phyloP scores from a whole-genome alignment of 2,797 vertebrate genomes.

The Chaetophractus vellerosus region DNA sequence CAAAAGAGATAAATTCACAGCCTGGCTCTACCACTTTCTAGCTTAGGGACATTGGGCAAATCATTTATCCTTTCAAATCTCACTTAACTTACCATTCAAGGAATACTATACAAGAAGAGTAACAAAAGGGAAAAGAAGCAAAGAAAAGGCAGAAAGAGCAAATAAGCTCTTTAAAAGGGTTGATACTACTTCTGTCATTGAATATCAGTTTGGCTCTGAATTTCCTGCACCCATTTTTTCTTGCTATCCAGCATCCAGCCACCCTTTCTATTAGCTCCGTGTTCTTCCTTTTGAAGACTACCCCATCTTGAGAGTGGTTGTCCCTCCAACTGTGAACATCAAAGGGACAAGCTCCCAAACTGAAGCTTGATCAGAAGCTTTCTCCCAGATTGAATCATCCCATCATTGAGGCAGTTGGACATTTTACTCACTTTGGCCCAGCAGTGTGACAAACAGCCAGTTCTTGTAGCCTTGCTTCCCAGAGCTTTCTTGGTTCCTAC shows the following conservation, averaged over 20 bases:
- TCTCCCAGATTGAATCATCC: neutral
- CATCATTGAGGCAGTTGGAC: rapidly evolving
- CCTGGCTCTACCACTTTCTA: neutral
- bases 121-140: slow-evolving; percentile 31
- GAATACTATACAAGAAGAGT: neutral
- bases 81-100: slow-evolving; percentile 36
- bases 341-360: neutral
- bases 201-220: neutral
- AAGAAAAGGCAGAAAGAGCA: neutral
- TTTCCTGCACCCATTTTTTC: neutral
- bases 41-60: neutral
- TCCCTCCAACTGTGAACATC: neutral
- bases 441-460: neutral
- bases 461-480: neutral
- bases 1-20: slow-evolving; percentile 50
- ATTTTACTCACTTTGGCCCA: neutral
- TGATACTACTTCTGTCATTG: neutral
- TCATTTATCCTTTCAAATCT: slow-evolving; percentile 63
- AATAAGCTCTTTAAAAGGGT: neutral
- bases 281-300: neutral
- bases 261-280: neutral
- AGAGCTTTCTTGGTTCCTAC: neutral
- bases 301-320: neutral
- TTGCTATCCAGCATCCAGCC: neutral
- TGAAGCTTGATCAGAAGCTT: neutral